Conservation (phyloP, 92 coral and sea anemone species). For the Pocillopora grandis region DNA sequence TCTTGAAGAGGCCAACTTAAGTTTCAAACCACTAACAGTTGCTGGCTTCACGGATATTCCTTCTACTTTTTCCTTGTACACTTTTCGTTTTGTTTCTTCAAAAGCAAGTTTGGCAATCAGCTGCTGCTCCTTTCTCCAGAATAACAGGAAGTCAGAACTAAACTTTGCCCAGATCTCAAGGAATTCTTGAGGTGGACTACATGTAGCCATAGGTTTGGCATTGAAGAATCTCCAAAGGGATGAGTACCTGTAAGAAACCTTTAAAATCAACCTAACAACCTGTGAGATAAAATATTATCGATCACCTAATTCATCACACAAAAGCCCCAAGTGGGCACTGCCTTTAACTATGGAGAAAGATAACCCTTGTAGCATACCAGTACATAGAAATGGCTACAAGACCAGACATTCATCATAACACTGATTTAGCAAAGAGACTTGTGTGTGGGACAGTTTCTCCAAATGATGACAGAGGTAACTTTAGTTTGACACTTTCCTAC, state of each 20-base stretch:
- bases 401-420: no score
- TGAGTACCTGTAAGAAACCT: not conserved
- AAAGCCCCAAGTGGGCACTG: no score
- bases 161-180: constrained; percentile 80
- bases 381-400: no score
- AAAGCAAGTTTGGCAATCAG: constrained; percentile 76
- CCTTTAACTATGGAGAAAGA: no score
- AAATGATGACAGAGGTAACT: no score
- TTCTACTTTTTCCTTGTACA: constrained; percentile 71
- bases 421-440: no score
- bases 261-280: not conserved
- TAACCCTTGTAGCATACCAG: no score
- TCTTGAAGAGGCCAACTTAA: constrained; percentile 72
- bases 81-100: constrained; percentile 78
- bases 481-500: no score
- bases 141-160: constrained; percentile 68
- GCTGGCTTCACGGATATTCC: constrained; percentile 75
- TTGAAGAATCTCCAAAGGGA: constrained; percentile 60
- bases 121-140: constrained; percentile 90
- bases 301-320: no score
- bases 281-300: no score
- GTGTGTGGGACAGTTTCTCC: no score
- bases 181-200: constrained; percentile 78
- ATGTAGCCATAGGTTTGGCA: constrained; percentile 42
- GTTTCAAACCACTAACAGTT: constrained; percentile 71